Base-by-base conservation (phyloP, 2,888 invertebrate genomes). In the Tiliacea aurago region DNA sequence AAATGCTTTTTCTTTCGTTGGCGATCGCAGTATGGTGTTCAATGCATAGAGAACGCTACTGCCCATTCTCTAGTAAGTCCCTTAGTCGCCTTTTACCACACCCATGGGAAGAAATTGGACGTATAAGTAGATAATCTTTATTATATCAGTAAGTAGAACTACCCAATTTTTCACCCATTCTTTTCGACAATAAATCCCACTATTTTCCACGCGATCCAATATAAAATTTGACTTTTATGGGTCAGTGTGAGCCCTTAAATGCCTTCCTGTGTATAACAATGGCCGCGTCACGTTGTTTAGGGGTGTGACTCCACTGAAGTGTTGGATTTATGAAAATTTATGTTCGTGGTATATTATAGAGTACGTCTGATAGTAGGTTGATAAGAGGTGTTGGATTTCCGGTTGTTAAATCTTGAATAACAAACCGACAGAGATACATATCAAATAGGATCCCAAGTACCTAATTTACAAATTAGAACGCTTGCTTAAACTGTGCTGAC, bases 221-320 rank as follows among this genome's bases (percentile, higher is more conserved):
- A 76, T 71, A 77, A 80, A 81, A 67, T 78, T 78, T 74, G 70
- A 80, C 70, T 83, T 84, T 85, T 78, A 78, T 78, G 78, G 81
- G 81, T 81, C 70, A 78, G 63, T 64, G 53, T 73, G 69, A 73
- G 63, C 58, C 64, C 70, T 71, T 84, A 78, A 81, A 83, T 75
- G 70, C 73, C 61, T 63, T 59, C 64, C 65, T 71, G 68, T 68
- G 47, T 70, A 58, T 49, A 69, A 65, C 73, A 70, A 71, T 59
- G 63, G 56, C 64, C 41, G n/a, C 56, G 66, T 65, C 64, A 79
- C 41, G 20, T 63, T 61, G 58, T 66, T 64, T 79, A 84, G 79
- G 73, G 77, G 70, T 71, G 82, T 69, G 72, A 73, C 47, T 45
- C 11, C 28, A 70, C 10, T 66, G 15, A 47, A 73, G 41, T 70